Conservation (phyloP, 2,113 vertebrate species). For the Typhlomys cinereus region DNA sequence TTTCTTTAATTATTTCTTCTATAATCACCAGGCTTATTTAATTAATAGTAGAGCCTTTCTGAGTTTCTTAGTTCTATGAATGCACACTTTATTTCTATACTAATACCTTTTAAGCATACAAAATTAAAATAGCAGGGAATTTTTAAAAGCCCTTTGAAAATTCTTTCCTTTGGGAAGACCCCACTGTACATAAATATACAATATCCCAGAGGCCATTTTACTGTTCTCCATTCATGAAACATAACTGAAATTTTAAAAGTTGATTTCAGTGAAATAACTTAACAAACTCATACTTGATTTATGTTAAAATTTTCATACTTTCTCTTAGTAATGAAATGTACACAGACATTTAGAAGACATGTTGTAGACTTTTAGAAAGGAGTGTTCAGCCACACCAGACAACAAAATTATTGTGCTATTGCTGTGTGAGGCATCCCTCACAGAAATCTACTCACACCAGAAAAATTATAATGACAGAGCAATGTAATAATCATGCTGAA, state of each 20-base stretch:
- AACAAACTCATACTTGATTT: neutral
- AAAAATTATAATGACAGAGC: no score
- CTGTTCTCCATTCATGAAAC: neutral
- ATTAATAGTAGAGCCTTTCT: neutral
- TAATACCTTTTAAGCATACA: neutral
- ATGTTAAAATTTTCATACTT: neutral
- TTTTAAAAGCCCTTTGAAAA: neutral
- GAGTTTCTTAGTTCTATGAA: neutral
- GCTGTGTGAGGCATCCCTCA: no score
- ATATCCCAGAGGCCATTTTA: neutral
- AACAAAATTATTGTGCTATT: neutral
- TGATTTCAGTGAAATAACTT: neutral
- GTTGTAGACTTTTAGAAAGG: neutral
- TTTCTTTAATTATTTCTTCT: neutral
- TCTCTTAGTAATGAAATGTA: constrained; percentile 19
- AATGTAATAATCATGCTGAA: no score
- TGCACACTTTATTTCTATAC: constrained; percentile 11
- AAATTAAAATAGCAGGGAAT: neutral
- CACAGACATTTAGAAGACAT: neutral
- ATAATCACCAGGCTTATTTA: neutral
- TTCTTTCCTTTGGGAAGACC: neutral
- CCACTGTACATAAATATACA: neutral
- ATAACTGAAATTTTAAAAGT: constrained; percentile 15
- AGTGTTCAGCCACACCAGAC: neutral
- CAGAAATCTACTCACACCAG: no score